Base-by-base conservation (phyloP, 2,888 invertebrate genomes). In the Phaedon cochleariae region DNA sequence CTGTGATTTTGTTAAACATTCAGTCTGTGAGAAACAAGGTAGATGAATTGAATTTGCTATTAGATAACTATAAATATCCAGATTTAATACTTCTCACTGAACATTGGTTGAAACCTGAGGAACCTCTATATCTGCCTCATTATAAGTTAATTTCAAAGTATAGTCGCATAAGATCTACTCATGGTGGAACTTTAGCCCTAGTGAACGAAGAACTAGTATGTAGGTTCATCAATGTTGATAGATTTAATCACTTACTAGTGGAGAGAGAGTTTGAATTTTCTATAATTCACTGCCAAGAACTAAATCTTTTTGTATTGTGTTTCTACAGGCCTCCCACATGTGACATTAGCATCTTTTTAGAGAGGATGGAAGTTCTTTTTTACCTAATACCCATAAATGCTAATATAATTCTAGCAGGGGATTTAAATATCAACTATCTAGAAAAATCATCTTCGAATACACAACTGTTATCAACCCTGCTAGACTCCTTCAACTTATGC, bases 101-200 rank as follows among this genome's bases (percentile, higher is more conserved):
- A 18, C 52, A 52, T 18, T 52, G 52, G 52, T 26, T 52, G 2
- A 29, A 52, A 29, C n/a, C 26, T 15, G 52, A 29, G 4, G 52
- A 52, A 9, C 10, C 29, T 29, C 7, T 29, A 7, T 18, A 21
- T 18, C n/a, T 18, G 15, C 34, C 52, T 18, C 22, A 51, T 5
- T 51, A 51, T 26, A 51, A 21, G n/a, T 21, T 26, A 7, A 51
- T 51, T 51, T 18, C 51, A 10, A 18, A 15, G 26, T 51, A 51
- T 6, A 10, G 22, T 26, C 10, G 51, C 20, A 5, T n/a, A 29
- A 52, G 6, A 7, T n/a, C 52, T 26, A 17, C 10, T 18, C 49
- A 49, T 20, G 49, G 49, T 18, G 49, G 49, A 17, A 49, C 49
- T 9, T 12, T 49, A 20, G 22, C 22, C 20, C 22, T 49, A n/a